Evolutionary conservation across 2,888 invertebrate species (phyloP).

Genomic region (Anorthoa munda): DNA sequence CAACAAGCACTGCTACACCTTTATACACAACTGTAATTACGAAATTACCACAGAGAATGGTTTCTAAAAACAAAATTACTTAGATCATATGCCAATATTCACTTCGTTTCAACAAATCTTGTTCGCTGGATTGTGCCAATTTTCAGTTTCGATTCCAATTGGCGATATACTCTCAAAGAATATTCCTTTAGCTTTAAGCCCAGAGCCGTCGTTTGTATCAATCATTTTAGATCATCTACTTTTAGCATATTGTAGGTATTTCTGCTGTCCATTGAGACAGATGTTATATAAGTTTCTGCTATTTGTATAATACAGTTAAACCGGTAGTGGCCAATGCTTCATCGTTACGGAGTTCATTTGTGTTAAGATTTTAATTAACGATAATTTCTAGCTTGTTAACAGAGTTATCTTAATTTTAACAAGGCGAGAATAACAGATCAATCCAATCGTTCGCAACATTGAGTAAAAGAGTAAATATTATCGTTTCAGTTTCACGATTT

Average conservation of each 20-base stretch:
- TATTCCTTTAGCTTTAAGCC: constrained; percentile 24
- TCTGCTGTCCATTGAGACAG: constrained; percentile 11
- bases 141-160: background rate
- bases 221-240: constrained; percentile 29
- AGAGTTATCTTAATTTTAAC: constrained; percentile 22
- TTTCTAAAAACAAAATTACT: background rate
- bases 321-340: background rate
- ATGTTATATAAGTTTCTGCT: background rate
- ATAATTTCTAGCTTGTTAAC: constrained; percentile 1
- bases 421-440: constrained; percentile 26
- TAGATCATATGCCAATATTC: background rate
- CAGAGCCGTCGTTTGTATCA: constrained; percentile 6
- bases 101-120: background rate
- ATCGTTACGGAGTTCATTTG: background rate
- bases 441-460: constrained; percentile 18
- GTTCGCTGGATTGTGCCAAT: background rate
- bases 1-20: no score
- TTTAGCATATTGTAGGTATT: constrained; percentile 6
- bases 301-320: background rate
- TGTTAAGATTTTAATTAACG: constrained; percentile 15
- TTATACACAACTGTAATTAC: no score
- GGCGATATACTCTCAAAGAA: background rate
- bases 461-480: constrained; percentile 31
- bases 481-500: constrained; percentile 36
- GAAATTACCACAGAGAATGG: no score